A percentile compares a stretch with the other conserved stretches of the same genome.
These are phyloP conservation scores for Halcyon badia DNA, from an alignment of 2,797 vertebrate genomes.

Conservation along the genomic window DNA sequence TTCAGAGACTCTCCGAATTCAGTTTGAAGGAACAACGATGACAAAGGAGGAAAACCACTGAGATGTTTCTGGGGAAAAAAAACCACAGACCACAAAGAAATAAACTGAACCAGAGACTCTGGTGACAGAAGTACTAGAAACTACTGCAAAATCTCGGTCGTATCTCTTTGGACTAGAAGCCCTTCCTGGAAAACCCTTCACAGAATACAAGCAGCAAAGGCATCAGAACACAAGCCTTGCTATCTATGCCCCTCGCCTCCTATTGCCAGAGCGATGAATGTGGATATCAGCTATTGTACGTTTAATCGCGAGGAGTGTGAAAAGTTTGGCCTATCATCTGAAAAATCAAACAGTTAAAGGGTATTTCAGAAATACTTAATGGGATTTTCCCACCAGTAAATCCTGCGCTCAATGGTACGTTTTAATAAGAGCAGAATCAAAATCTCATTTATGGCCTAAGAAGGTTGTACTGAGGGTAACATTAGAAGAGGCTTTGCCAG, in stretches of 20 bases:
- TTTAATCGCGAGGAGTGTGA: background rate
- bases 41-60: background rate
- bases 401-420: conserved; percentile 60
- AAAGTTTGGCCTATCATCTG: conserved; percentile 67
- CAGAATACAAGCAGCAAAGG: background rate
- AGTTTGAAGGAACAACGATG: background rate
- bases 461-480: conserved; percentile 66
- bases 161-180: background rate
- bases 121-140: background rate
- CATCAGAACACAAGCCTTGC: background rate
- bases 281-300: background rate
- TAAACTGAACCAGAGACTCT: background rate
- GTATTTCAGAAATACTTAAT: conserved; percentile 81
- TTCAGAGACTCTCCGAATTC: background rate
- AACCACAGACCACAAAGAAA: background rate
- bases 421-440: conserved; percentile 80
- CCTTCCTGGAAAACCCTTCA: background rate
- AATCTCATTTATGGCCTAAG: conserved; percentile 81
- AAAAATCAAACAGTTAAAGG: conserved; percentile 77
- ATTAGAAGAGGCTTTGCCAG: conserved; percentile 69
- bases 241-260: background rate
- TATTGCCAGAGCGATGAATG: background rate
- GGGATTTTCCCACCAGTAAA: conserved; percentile 84
- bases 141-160: background rate
- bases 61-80: background rate